Evolutionary conservation across 2,888 invertebrate genomes (phyloP), one percentile per base, ranked within the genome.

Genomic region (Patella ulyssiponensis): DNA sequence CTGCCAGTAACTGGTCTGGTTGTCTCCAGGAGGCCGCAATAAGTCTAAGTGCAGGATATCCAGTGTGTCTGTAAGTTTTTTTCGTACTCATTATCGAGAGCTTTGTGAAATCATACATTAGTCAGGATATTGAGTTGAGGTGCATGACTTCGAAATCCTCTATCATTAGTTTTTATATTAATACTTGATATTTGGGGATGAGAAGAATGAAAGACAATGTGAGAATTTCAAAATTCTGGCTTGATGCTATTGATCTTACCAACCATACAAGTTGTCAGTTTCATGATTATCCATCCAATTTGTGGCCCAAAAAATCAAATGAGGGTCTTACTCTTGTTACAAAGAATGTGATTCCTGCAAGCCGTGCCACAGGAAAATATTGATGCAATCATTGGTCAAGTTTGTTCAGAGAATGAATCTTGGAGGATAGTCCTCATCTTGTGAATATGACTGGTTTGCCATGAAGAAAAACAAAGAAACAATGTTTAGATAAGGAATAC

Each of bases 341-440:
- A 64, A 44, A 64, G 64, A 64, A 64, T 64, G 64, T 64, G 64
- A 64, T 64, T 64, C 12, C 23, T 23, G 64, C 64, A 64, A 23
- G 64, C 64, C 14, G 9, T 23, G 23, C 64, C 64, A 64, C 23
- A 12, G 23, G 64, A 64, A 23, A 64, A 64, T 64, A 64, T 64
- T 64, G 64, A 64, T 20, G 64, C 64, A 64, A 64, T 20, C 64
- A 64, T 64, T 64, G 20, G 64, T 64, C 20, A 64, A 64, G 64
- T 64, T 64, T 64, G 64, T 64, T 64, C 64, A 64, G 64, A 64
- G 64, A 64, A 64, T 64, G 64, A 64, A 20, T 64, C 64, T 64
- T 64, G 11, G 20, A 23, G 20, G 14, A 23, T 64, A 64, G 64
- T 64, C 64, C 64, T 64, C 23, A 23, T n/a, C 23, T 64, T 64